Evolutionary conservation across 2,888 invertebrate species (phyloP).

Genomic region (Gisinianus flammeolus): DNA sequence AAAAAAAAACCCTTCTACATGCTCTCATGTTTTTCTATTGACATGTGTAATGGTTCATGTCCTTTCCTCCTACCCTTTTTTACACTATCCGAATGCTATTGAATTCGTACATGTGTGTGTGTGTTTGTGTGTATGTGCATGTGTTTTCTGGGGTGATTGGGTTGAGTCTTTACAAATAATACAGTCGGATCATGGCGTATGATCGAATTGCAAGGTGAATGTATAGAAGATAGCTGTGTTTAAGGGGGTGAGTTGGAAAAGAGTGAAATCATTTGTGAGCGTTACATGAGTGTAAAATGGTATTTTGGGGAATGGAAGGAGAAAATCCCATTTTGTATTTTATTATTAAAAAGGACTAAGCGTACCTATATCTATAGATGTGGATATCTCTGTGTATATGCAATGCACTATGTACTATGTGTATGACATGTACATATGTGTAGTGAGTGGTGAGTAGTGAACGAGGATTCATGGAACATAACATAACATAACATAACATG

Average conservation of each 20-base stretch:
- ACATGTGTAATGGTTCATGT: conserved; percentile 48
- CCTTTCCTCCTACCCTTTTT: conserved; percentile 37
- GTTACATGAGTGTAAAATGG: not conserved
- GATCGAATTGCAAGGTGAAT: not conserved
- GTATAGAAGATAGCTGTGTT: too few relatives aligned
- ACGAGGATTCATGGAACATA: too few relatives aligned
- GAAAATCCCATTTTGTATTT: not conserved
- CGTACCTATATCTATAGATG: too few relatives aligned
- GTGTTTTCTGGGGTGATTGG: not conserved
- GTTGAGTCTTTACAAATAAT: not conserved
- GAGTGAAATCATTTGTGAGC: too few relatives aligned
- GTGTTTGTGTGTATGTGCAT: not conserved
- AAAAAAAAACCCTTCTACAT: conserved; percentile 25
- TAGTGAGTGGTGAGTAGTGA: not conserved
- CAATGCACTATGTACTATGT: too few relatives aligned
- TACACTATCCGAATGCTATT: not conserved
- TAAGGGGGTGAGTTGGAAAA: not conserved
- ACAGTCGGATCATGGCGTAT: not conserved
- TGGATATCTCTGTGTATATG: too few relatives aligned
- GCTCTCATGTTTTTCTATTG: conserved; percentile 37
- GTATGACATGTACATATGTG: too few relatives aligned
- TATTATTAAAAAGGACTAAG: too few relatives aligned
- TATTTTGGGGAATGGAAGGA: too few relatives aligned
- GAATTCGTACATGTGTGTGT: not conserved
- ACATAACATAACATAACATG: too few relatives aligned